These are phyloP conservation scores for Adoxophyes honmai DNA, from an alignment of 1,140 invertebrate species.

Conservation along the genomic window DNA sequence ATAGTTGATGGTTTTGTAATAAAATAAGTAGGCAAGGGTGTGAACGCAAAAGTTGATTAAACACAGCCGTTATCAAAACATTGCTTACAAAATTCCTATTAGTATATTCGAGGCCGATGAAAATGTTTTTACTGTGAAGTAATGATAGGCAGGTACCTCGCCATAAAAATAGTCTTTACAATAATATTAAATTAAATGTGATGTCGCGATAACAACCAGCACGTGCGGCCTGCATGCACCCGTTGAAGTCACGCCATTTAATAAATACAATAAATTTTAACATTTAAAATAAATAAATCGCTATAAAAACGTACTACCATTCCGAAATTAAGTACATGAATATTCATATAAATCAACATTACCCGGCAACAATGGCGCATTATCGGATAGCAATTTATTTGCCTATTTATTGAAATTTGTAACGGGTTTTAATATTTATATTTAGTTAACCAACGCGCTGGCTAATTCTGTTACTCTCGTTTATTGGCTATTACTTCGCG, in stretches of 20 bases:
- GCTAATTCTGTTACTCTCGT: slow-evolving; percentile 32
- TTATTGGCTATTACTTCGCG: slow-evolving; percentile 24
- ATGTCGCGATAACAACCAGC: slow-evolving; percentile 16
- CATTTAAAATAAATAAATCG: slow-evolving; percentile 25
- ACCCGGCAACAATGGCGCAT: slow-evolving; percentile 55
- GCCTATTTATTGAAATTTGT: slow-evolving; percentile 74
- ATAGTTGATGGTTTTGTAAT: too few relatives aligned
- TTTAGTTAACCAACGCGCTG: slow-evolving; percentile 28
- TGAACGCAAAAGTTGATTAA: too few relatives aligned
- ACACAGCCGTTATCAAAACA: too few relatives aligned
- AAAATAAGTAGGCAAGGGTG: too few relatives aligned
- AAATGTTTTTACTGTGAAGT: too few relatives aligned
- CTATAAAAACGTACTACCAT: slow-evolving; percentile 29
- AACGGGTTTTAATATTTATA: slow-evolving; percentile 57
- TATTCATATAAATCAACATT: slow-evolving; percentile 76
- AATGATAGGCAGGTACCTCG: too few relatives aligned
- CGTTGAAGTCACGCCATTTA: slow-evolving; percentile 23
- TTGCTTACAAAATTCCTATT: too few relatives aligned
- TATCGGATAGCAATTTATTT: slow-evolving; percentile 72
- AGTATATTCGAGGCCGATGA: too few relatives aligned
- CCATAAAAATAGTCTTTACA: too few relatives aligned
- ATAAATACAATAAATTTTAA: slow-evolving; percentile 24
- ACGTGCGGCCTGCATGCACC: slow-evolving; percentile 17
- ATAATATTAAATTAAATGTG: background rate
- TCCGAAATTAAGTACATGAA: slow-evolving; percentile 60